A percentile compares a stretch with the other conserved stretches of the same genome.
Evolutionary conservation across 2,797 vertebrate species (phyloP).

Genomic region (Takifugu rubripes): DNA sequence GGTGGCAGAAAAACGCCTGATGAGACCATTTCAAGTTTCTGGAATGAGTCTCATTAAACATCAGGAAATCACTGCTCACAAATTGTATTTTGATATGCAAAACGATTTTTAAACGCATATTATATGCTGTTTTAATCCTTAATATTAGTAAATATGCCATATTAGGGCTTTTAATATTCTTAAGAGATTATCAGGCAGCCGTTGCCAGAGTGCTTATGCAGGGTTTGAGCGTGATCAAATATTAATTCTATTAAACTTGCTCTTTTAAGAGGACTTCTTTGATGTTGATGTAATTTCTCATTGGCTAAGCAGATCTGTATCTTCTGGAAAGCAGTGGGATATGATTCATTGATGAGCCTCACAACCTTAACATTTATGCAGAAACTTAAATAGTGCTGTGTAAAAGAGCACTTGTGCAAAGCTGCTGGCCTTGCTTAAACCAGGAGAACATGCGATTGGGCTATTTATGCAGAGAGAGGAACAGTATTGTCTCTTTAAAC

Average conservation of each 20-base stretch:
- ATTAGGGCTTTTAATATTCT: conserved; percentile 73
- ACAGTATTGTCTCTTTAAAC: not conserved
- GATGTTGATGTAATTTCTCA: conserved; percentile 75
- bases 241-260: conserved; percentile 77
- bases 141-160: conserved; percentile 74
- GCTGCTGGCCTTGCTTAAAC: not conserved
- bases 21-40: conserved; percentile 31
- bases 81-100: conserved; percentile 77
- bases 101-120: conserved; percentile 75
- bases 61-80: conserved; percentile 64
- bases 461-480: conserved; percentile 23
- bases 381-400: conserved; percentile 40
- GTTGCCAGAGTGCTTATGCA: conserved; percentile 66
- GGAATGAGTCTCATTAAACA: conserved; percentile 49
- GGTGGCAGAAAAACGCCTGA: conserved; percentile 59
- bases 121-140: conserved; percentile 76
- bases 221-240: conserved; percentile 72
- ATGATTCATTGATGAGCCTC: conserved; percentile 76
- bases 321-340: conserved; percentile 55
- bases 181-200: conserved; percentile 68
- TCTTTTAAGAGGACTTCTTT: conserved; percentile 75
- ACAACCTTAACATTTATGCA: conserved; percentile 41
- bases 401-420: conserved; percentile 11
- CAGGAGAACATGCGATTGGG: too few relatives aligned
- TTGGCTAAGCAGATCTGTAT: conserved; percentile 69